Conservation (phyloP, 2,113 vertebrate genomes). For the Corythornis madagascariensis region DNA sequence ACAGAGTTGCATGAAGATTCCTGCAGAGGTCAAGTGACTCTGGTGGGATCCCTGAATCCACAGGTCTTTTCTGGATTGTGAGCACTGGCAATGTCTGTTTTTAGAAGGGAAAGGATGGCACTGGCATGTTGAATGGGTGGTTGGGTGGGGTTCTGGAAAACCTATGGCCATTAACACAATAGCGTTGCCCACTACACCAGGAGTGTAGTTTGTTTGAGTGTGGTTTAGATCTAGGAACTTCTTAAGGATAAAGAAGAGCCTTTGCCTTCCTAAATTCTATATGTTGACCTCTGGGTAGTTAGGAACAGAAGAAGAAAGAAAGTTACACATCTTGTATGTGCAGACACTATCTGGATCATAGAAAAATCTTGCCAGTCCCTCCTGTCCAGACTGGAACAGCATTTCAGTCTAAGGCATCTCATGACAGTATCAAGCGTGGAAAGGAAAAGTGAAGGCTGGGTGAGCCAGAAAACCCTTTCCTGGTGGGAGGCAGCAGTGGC, state of each 20-base stretch:
- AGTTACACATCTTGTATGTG: background rate
- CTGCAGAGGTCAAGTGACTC: background rate
- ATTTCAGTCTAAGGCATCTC: background rate
- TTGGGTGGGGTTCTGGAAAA: slow-evolving; percentile 11
- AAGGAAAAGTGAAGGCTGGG: background rate
- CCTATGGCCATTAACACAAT: background rate
- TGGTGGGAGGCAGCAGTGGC: background rate
- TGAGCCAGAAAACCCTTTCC: background rate
- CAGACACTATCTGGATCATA: background rate
- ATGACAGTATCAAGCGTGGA: background rate
- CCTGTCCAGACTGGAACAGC: background rate
- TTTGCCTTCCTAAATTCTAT: background rate
- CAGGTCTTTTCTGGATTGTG: background rate
- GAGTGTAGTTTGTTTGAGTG: background rate
- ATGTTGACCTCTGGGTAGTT: background rate
- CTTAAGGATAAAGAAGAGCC: background rate
- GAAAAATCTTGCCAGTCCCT: background rate
- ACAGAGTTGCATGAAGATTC: background rate
- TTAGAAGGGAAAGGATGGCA: background rate
- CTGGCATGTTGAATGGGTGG: background rate
- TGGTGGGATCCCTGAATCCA: background rate
- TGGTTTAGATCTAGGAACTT: background rate
- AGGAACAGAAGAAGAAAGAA: background rate
- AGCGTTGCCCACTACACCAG: background rate
- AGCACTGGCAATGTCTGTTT: background rate